Evolutionary conservation across 1,140 invertebrate genomes (phyloP).

Genomic region (Drosophila arawakana): DNA sequence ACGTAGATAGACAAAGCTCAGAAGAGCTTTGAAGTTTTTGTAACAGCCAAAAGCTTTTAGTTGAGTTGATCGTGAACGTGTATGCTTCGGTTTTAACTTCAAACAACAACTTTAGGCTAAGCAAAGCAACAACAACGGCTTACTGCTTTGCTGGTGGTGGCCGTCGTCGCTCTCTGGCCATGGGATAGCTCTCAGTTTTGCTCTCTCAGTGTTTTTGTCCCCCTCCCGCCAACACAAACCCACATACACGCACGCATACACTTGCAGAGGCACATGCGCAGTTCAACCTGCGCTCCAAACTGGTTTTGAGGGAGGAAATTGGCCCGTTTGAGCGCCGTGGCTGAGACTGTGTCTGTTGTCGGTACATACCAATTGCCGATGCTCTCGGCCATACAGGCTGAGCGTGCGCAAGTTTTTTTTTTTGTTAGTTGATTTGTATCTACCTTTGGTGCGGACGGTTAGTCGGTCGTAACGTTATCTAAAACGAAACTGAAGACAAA

Average conservation of each 20-base stretch:
- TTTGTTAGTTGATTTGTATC: slow-evolving; percentile 77
- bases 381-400: slow-evolving; percentile 58
- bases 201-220: slow-evolving; percentile 20
- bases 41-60: slow-evolving; percentile 32
- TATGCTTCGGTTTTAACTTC: slow-evolving; percentile 13
- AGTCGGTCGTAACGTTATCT: slow-evolving; percentile 67
- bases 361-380: slow-evolving; percentile 61
- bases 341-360: slow-evolving; percentile 33
- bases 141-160: slow-evolving; percentile 49
- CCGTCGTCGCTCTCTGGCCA: slow-evolving; percentile 30
- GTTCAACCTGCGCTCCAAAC: slow-evolving; percentile 74
- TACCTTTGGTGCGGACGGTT: slow-evolving; percentile 82
- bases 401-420: slow-evolving; percentile 65
- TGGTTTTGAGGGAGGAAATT: slow-evolving; percentile 80
- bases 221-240: slow-evolving; percentile 1
- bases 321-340: slow-evolving; percentile 39
- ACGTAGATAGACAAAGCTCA: too few relatives aligned
- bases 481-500: slow-evolving; percentile 58
- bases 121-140: slow-evolving; percentile 30
- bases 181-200: slow-evolving; percentile 28
- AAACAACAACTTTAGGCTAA: slow-evolving; percentile 18
- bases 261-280: slow-evolving; percentile 63
- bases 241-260: not conserved
- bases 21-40: slow-evolving; percentile 6
- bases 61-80: slow-evolving; percentile 19